Evolutionary conservation across 2,888 invertebrate genomes (phyloP), one percentile per base, ranked within the genome.

Genomic region (Drosophila suboccidentalis): DNA sequence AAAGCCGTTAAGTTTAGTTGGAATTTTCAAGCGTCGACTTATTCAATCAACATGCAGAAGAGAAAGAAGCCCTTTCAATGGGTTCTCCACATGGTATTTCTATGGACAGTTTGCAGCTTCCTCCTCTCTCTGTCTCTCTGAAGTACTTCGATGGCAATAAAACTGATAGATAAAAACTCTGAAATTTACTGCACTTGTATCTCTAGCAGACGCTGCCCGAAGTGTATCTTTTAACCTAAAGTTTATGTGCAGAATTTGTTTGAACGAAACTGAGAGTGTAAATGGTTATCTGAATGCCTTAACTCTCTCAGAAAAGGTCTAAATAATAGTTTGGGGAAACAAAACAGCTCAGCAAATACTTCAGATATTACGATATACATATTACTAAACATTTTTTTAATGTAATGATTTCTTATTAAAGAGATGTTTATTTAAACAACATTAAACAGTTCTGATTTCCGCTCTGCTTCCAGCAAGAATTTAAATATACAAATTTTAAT

Each of bases 1-100:
- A 86, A 84, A 80, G 81, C 84, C 70, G 75, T 81, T 75, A 87
- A 89, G 85, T 89, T 84, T 80, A 66, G 87, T 79, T 81, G 71
- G 77, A 74, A 85, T 74, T 82, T 81, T 71, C 64, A 71, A 87
- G 82, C 79, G 79, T 89, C 81, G 82, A 89, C 84, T 87, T 89
- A 84, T 79, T 89, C 85, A 82, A 89, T 89, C 74, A 84, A 75
- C 78, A 71, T 57, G 57, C 51, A 41, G 32, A 8, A 17, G 15
- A 13, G 50, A 15, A 15, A 49, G 69, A 67, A 53, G 51, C 50
- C 68, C 26, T 73, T 85, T 79, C 73, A 81, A 65, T 62, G 58
- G 32, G 29, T 62, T 57, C 50, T 17, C 41, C 34, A 39, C 61
- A 65, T 53, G 17, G 8, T 38, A 38, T 72, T 66, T 82, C 67